These are phyloP conservation scores for Anarrhichthys ocellatus DNA, from an alignment of 2,113 vertebrate species.

Conservation along the genomic window DNA sequence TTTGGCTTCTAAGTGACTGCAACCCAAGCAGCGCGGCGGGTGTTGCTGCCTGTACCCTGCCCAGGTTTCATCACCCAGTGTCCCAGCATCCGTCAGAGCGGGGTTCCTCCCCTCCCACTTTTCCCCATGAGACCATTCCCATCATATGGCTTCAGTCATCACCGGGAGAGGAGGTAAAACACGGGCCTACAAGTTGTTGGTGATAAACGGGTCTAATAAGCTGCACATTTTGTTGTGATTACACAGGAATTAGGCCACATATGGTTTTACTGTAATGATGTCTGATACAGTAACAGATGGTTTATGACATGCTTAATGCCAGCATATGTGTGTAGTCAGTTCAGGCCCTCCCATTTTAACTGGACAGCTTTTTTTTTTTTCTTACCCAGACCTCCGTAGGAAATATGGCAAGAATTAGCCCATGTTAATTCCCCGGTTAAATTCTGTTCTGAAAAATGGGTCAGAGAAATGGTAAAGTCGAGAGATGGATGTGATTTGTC, in stretches of 20 bases:
- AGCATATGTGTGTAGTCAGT: slow-evolving; percentile 51
- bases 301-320: slow-evolving; percentile 49
- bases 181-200: slow-evolving; percentile 19
- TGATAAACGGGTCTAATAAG: slow-evolving; percentile 45
- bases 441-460: slow-evolving; percentile 55
- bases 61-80: slow-evolving; percentile 67
- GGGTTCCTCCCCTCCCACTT: slow-evolving; percentile 56
- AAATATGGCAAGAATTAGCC: slow-evolving; percentile 55
- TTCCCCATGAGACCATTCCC: slow-evolving; percentile 64
- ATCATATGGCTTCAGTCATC: slow-evolving; percentile 50
- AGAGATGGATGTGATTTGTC: slow-evolving; percentile 18
- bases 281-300: slow-evolving; percentile 62
- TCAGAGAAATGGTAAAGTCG: slow-evolving; percentile 32
- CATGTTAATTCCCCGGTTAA: slow-evolving; percentile 37
- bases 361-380: slow-evolving; percentile 32
- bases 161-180: neutral
- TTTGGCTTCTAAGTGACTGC: slow-evolving; percentile 35
- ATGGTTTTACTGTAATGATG: slow-evolving; percentile 55
- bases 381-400: slow-evolving; percentile 32
- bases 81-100: slow-evolving; percentile 59
- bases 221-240: slow-evolving; percentile 50
- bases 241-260: slow-evolving; percentile 57
- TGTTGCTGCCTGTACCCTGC: slow-evolving; percentile 73
- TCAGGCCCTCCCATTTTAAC: slow-evolving; percentile 38
- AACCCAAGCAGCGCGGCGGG: slow-evolving; percentile 67